Evolutionary conservation across 2,113 vertebrate genomes (phyloP).

Genomic region (Pseudorhombus dupliciocellatus): DNA sequence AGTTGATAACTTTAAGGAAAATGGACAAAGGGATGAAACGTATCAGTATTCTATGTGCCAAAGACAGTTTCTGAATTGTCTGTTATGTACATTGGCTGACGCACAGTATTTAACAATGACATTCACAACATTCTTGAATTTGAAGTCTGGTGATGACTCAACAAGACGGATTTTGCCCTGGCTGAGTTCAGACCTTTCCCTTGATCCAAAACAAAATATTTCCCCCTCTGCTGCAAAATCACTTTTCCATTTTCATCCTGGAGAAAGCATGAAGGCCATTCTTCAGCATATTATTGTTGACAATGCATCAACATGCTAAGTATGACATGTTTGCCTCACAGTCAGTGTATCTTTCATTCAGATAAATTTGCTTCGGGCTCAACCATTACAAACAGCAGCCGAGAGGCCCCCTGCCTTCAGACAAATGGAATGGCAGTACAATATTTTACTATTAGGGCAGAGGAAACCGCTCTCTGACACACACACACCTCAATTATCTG

Average conservation of each 20-base stretch:
- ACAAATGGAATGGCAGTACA: slow-evolving; percentile 21
- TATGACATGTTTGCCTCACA: slow-evolving; percentile 8
- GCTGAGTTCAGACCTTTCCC: background rate
- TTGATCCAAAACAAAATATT: background rate
- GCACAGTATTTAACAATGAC: no score
- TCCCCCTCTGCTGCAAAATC: background rate
- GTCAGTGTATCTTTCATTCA: slow-evolving; percentile 45
- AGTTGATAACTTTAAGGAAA: no score
- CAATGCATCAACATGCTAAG: slow-evolving; percentile 11
- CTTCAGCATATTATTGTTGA: slow-evolving; percentile 18
- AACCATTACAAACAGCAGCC: slow-evolving; percentile 39
- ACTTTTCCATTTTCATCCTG: background rate
- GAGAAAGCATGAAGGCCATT: slow-evolving; percentile 25
- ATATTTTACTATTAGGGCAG: slow-evolving; percentile 50
- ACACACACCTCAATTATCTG: slow-evolving; percentile 29
- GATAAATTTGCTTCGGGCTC: slow-evolving; percentile 36
- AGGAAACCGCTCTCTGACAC: slow-evolving; percentile 23
- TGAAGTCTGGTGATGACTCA: background rate
- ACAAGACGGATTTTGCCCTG: background rate
- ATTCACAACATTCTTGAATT: background rate
- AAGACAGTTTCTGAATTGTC: background rate
- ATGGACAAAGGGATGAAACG: no score
- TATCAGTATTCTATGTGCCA: no score
- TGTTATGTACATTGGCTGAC: no score
- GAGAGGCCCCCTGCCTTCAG: slow-evolving; percentile 29